phyloP scores from a whole-genome alignment of 2,113 vertebrate genomes.

The Martes martes region DNA sequence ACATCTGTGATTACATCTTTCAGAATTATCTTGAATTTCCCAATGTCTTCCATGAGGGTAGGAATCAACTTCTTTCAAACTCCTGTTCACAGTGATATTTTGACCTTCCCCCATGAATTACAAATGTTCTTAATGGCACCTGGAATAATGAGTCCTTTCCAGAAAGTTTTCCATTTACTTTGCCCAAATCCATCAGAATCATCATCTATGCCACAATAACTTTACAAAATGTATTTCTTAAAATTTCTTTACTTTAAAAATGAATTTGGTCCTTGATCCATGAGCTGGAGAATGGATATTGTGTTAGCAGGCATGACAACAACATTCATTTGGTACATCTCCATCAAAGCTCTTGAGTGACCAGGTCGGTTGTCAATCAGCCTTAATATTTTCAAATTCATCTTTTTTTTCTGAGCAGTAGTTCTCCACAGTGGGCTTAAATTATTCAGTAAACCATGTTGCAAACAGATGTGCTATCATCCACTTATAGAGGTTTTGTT shows the following conservation, averaged over 20 bases:
- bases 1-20: neutral
- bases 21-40: neutral
- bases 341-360: neutral
- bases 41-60: neutral
- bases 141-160: neutral
- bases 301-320: neutral
- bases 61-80: neutral
- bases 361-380: neutral
- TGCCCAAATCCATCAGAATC: neutral
- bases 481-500: neutral
- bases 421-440: neutral
- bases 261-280: neutral
- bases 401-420: neutral
- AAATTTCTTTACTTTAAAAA: neutral
- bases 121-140: neutral
- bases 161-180: neutral
- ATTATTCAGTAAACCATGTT: neutral
- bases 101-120: neutral
- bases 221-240: neutral
- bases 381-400: neutral
- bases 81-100: neutral
- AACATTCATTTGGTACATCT: neutral
- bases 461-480: neutral
- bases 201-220: neutral
- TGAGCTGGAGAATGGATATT: neutral